Base-by-base conservation (phyloP, 2,888 invertebrate genomes). In the Hipparchia sbordonii region DNA sequence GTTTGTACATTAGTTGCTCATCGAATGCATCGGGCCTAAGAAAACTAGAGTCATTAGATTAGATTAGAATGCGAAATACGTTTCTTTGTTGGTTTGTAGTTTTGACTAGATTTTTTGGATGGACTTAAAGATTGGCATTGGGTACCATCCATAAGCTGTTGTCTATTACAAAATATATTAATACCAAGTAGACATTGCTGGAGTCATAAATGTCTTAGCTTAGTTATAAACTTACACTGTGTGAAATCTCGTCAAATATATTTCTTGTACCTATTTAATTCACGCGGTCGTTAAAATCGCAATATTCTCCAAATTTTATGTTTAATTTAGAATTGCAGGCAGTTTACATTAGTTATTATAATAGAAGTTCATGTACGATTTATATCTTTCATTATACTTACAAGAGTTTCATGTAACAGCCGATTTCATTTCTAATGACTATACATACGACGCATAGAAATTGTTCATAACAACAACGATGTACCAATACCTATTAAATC, bases 241-340 rank as follows among this genome's bases (percentile, higher is more conserved):
- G 75, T 74, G 73, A 81, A 81, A 81, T 78, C 77, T 78, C 78
- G 71, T 77, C 76, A 78, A 80, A 79, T 77, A 77, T 79, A 79
- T 81, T 78, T 57, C 57, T 57, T 33, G 48, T 65, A 57, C 39
- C 7, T n/a, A 51, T n/a, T 12, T 33, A 57, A 70, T 57, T 51
- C 12, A 57, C 56, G 71, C 60, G 63, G 63, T 74, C 71, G 73
- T 74, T 71, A 74, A 74, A 73, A 63, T 8, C 63, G 71, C 70
- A 74, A 74, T 74, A 68, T 71, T 54, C 73, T 74, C 71, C 39
- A 71, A 71, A 74, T 71, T 71, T 74, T 74, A 74, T 63, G 71
- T 59, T 63, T 68, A 71, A 74, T 71, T 71, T 68, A 68, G 63
- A 71, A 71, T 59, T 74, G 7, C 46, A 57, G 23, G 13, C 13